Base-by-base conservation (phyloP, 2,888 invertebrate genomes). In the Coelopa pilipes region DNA sequence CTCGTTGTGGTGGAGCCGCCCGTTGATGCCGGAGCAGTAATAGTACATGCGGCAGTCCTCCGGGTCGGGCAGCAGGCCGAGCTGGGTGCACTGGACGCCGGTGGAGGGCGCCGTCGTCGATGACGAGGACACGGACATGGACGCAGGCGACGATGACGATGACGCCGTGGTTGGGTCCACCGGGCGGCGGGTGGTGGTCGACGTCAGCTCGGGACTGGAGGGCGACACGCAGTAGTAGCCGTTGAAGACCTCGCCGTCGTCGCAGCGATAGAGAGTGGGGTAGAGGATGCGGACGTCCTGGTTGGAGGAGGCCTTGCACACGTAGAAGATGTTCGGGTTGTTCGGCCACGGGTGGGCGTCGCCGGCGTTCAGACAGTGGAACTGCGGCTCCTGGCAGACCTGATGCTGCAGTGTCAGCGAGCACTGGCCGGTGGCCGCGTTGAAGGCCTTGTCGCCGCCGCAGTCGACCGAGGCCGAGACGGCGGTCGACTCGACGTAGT, bases 201-300 rank as follows among this genome's bases (percentile, higher is more conserved):
- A 13, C 46, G 49, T 17, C 13, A 67, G 63, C 12, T 47, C 47
- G 3, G 59, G 13, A n/a, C 19, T 49, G 15, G 70, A 49, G 12
- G 11, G 46, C 5, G 60, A 21, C 9, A 49, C 21, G 60, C 77
- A 80, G 57, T 66, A 79, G 72, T 69, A 76, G 34, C 86, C 84
- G 76, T 82, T 79, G 68, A 87, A 87, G 47, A 85, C 76, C 74
- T 87, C 87, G 45, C 85, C 85, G 47, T 86, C 82, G 10, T 81
- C 83, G 77, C 87, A 87, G 9, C 87, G 84, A 80, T 87, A 87
- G 45, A 87, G 77, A 0, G 86, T 84, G 3, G 87, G 87, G 80
- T 87, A 87, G 15, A 87, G 80, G 7, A 86, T 81, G 0, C 81
- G 77, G 60, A 84, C 82, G 60, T 83, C 82, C n/a, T 83, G 78